Conservation (phyloP, 2,888 invertebrate species). For the Coecobrya sp. region DNA sequence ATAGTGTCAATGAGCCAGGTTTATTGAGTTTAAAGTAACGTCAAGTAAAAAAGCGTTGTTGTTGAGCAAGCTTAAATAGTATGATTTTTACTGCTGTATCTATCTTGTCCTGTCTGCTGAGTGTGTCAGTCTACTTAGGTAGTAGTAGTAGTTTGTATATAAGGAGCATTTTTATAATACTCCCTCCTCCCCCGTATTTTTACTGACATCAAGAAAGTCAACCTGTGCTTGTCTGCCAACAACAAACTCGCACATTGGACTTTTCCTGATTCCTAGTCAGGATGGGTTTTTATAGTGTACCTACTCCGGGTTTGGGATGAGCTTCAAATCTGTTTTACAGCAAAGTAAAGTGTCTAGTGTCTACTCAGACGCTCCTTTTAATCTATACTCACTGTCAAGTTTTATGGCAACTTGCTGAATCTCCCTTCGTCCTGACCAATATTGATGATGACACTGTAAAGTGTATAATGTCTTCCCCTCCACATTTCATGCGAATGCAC, state of each 20-base stretch:
- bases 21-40: conserved; percentile 14
- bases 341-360: background rate
- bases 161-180: conserved; percentile 5
- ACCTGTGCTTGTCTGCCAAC: conserved; percentile 62
- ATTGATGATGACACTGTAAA: conserved; percentile 8
- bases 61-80: conserved; percentile 28
- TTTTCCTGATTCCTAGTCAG: conserved; percentile 39
- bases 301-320: background rate
- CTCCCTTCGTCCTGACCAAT: conserved; percentile 16
- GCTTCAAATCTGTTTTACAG: conserved; percentile 8
- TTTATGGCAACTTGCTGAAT: conserved; percentile 67
- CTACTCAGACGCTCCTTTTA: background rate
- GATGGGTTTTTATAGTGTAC: background rate
- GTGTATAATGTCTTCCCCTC: background rate
- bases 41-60: background rate
- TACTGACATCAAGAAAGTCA: conserved; percentile 51
- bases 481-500: background rate
- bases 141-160: background rate
- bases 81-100: conserved; percentile 13
- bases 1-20: conserved; percentile 62
- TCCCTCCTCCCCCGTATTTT: conserved; percentile 64
- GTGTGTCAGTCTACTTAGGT: conserved; percentile 1
- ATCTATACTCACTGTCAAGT: conserved; percentile 9
- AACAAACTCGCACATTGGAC: conserved; percentile 16
- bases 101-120: conserved; percentile 40